Base-by-base conservation (phyloP, 2,888 invertebrate species). In the Bibio marci region DNA sequence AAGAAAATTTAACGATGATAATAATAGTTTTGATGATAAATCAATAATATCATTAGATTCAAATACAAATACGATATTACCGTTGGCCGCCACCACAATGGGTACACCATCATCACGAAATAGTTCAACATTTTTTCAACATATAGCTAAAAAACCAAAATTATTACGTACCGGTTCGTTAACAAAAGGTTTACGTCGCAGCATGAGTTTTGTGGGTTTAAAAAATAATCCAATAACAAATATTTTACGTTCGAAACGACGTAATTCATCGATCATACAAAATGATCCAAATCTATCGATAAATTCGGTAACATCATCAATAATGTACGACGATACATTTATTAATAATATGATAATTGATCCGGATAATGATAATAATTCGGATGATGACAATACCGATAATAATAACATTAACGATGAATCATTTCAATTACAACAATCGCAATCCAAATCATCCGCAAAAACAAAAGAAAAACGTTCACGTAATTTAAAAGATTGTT, bases 171-270 rank as follows among this genome's bases (percentile, higher is more conserved):
- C 59, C 2, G 60, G 59, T 4, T 62, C 62, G 26, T 57, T 62
- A 34, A 57, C 59, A 33, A 50, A 59, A 11, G 56, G 56, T 5
- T 49, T 62, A 10, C 55, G 55, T 30, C 53, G 61, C 1, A 60
- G 62, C 18, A 57, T 62, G 51, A 62, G 59, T 40, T 62, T 62
- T 47, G 60, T 57, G 11, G 56, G 58, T 2, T 55, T 54, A 30
- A 53, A 56, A 41, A n/a, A n/a, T n/a, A 60, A 59, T 14, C 59
- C 58, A 22, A 49, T 59, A 33, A 49, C 52, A n/a, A 57, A 53
- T 38, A 53, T 51, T 43, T 45, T 52, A 27, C 44, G 49, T n/a
- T 44, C 46, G 5, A 22, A 22, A 22, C 39, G 50, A 28, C 48
- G 52, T 30, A 49, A 46, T 45, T 51, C 52, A 30, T 47, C 49